Base-by-base conservation (phyloP, 2,888 invertebrate species). In the Plagodis dolabraria region DNA sequence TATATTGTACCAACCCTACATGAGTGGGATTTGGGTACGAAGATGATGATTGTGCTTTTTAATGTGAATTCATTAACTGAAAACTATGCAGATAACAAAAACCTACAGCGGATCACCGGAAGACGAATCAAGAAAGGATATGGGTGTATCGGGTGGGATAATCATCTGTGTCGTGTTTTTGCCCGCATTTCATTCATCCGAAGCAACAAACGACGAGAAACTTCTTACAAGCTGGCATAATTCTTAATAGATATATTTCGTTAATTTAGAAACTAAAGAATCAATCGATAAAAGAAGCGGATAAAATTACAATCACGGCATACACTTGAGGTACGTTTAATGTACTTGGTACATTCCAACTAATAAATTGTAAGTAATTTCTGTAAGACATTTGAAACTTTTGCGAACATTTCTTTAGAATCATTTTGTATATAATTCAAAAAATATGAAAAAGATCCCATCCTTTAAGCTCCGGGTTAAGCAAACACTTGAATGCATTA, bases 401-500 rank as follows among this genome's bases (percentile, higher is more conserved):
- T 22, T 2, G 22, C 44, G n/a, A 52, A 34, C 7, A 33, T 43
- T 50, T 47, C 36, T 47, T 38, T 7, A 5, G 53, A 47, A 53
- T 5, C 9, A 36, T 53, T 58, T 58, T 54, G 38, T 57, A 48
- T 52, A 42, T 47, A 44, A 12, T 36, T 40, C 34, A 5, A 52
- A 43, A 48, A 33, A 45, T 48, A 51, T 35, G 57, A 57, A 63
- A 62, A 53, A 40, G 36, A 50, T 59, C 43, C 33, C 5, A 52
- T n/a, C 42, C 57, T 47, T 60, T 10, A 62, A 36, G 47, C 36
- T 47, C 34, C 48, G 60, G 55, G 63, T 53, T 79, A 82, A 81
- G 85, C 79, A 86, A 86, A 89, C 81, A 85, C 63, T 69, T 84
- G 82, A 85, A 87, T 85, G 80, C 80, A 75, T 77, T 73, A 69